Evolutionary conservation across 2,888 invertebrate genomes (phyloP).

Genomic region (Bombyx huttoni): DNA sequence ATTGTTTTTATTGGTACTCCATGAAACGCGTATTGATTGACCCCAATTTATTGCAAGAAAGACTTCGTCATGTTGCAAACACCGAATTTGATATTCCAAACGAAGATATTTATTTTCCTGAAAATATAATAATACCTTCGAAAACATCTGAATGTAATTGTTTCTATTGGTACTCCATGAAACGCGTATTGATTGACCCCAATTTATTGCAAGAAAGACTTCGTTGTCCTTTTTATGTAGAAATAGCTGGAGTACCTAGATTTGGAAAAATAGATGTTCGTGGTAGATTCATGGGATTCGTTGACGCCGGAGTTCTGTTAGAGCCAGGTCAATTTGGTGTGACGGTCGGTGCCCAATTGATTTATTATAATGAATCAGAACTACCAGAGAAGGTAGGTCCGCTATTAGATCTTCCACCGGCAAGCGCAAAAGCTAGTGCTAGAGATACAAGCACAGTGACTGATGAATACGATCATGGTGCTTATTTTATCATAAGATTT

Average conservation of each 20-base stretch:
- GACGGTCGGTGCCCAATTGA: constrained; percentile 33
- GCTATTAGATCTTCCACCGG: constrained; percentile 43
- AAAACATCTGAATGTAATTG: constrained; percentile 25
- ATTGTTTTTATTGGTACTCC: constrained; percentile 49
- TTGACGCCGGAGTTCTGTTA: constrained; percentile 42
- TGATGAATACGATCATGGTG: constrained; percentile 39
- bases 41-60: constrained; percentile 20
- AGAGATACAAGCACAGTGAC: constrained; percentile 27
- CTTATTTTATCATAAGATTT: constrained; percentile 42
- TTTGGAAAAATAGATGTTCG: constrained; percentile 45
- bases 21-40: constrained; percentile 52
- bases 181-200: constrained; percentile 45
- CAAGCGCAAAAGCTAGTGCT: constrained; percentile 41
- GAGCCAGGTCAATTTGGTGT: constrained; percentile 42
- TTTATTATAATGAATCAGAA: constrained; percentile 31
- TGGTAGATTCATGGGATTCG: constrained; percentile 46
- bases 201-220: constrained; percentile 25
- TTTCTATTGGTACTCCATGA: constrained; percentile 53
- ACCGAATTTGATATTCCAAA: constrained; percentile 28
- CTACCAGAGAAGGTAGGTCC: constrained; percentile 28
- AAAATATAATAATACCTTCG: constrained; percentile 22
- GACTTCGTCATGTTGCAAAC: constrained; percentile 32
- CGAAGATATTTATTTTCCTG: constrained; percentile 41
- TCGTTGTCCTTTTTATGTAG: constrained; percentile 33
- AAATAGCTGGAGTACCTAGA: constrained; percentile 53